A percentile compares a stretch with the other conserved stretches of the same genome.
Evolutionary conservation across 2,113 vertebrate genomes (phyloP).

Genomic region (Plotosus lineatus): DNA sequence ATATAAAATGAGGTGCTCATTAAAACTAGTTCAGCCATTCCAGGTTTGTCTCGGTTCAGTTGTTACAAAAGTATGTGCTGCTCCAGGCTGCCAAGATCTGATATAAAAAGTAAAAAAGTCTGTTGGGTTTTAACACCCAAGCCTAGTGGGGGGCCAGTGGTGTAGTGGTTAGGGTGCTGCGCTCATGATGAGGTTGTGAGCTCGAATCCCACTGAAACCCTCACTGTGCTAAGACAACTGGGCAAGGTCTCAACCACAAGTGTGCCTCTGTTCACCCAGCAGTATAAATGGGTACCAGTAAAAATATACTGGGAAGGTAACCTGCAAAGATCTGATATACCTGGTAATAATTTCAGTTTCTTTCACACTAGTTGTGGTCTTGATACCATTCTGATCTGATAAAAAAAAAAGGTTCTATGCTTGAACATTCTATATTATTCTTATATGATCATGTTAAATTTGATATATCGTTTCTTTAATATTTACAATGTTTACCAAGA

Average conservation of each 20-base stretch:
- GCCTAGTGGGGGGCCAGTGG: too few species aligned
- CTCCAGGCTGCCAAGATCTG: background rate
- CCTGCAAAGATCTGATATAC: background rate
- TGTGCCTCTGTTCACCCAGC: too few species aligned
- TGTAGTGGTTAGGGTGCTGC: too few species aligned
- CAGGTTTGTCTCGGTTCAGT: background rate
- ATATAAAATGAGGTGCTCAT: too few species aligned
- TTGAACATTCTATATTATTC: background rate
- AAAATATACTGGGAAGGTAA: too few species aligned
- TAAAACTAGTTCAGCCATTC: conserved; percentile 43
- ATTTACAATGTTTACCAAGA: background rate
- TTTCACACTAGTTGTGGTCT: background rate
- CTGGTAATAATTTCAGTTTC: background rate
- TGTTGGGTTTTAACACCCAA: too few species aligned
- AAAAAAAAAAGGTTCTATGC: background rate
- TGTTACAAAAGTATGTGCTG: background rate
- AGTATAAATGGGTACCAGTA: too few species aligned
- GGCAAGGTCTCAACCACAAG: too few species aligned
- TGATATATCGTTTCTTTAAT: background rate
- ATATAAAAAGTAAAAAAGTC: too few species aligned
- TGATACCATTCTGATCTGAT: background rate
- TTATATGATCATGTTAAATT: background rate
- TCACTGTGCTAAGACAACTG: too few species aligned
- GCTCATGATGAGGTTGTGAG: too few species aligned
- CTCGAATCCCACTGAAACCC: too few species aligned